Evolutionary conservation across 2,888 invertebrate species (phyloP).

Genomic region (Nomada goodeniana): DNA sequence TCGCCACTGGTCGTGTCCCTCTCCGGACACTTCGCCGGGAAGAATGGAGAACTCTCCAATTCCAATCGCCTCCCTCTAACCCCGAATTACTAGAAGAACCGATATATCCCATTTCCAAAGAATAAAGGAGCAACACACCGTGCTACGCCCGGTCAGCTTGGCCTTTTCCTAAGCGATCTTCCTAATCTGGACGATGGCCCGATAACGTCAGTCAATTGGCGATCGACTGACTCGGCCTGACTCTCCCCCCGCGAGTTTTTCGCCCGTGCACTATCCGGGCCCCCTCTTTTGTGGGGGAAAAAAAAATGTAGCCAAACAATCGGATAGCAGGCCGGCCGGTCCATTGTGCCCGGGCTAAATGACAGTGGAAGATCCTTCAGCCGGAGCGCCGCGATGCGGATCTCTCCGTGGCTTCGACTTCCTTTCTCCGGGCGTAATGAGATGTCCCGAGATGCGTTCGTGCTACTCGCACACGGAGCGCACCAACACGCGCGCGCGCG

Average conservation of each 20-base stretch:
- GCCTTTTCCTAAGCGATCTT: conserved; percentile 77
- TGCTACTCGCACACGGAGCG: neutral
- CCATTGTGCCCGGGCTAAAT: conserved; percentile 76
- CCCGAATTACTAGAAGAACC: conserved; percentile 61
- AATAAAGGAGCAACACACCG: conserved; percentile 65
- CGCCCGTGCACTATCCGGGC: conserved; percentile 41
- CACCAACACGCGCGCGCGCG: neutral
- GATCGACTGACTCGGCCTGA: conserved; percentile 76
- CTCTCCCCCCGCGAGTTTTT: conserved; percentile 50
- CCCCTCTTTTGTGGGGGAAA: conserved; percentile 71
- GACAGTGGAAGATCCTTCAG: conserved; percentile 68
- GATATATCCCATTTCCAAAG: conserved; percentile 48
- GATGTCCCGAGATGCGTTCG: conserved; percentile 53
- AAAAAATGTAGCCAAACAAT: conserved; percentile 79
- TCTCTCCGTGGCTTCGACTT: conserved; percentile 57
- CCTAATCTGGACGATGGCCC: conserved; percentile 81
- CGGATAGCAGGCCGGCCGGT: conserved; percentile 72
- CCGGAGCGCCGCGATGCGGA: conserved; percentile 50
- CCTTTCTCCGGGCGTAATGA: conserved; percentile 66
- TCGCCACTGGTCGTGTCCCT: no score
- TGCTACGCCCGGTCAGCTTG: conserved; percentile 21
- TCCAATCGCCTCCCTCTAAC: conserved; percentile 7
- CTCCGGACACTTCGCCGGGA: neutral
- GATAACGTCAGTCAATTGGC: conserved; percentile 83
- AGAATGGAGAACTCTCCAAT: neutral